phyloP scores from a whole-genome alignment of 2,888 invertebrate genomes.

The Sericinus montela region DNA sequence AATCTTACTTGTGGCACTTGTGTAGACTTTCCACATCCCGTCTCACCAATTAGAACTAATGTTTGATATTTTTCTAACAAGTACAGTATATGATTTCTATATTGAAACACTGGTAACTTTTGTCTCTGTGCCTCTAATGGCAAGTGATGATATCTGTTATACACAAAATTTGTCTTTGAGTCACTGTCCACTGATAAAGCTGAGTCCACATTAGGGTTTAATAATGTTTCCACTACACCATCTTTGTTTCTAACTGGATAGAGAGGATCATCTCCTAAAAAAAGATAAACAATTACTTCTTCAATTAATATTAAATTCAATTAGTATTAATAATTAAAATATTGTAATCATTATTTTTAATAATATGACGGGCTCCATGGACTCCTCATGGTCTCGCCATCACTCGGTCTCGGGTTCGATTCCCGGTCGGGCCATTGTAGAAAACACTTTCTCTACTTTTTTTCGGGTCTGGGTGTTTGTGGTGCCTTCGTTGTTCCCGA shows the following conservation, averaged over 20 bases:
- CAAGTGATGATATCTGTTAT: conserved; percentile 90
- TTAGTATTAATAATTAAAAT: no score
- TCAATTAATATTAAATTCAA: no score
- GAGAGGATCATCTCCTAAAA: conserved; percentile 40
- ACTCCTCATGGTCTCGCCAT: no score
- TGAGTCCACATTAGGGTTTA: conserved; percentile 58
- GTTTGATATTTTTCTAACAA: conserved; percentile 92
- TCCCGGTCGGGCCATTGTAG: no score
- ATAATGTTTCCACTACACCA: conserved; percentile 54
- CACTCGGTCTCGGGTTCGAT: no score
- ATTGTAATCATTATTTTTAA: no score
- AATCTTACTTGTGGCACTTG: conserved; percentile 93
- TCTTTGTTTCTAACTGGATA: conserved; percentile 64
- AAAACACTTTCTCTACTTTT: no score
- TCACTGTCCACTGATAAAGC: conserved; percentile 78
- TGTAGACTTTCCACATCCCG: conserved; percentile 97
- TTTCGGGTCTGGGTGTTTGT: no score
- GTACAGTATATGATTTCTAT: conserved; percentile 92
- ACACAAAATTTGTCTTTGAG: conserved; percentile 84
- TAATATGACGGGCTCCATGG: no score
- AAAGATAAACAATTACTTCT: conserved; percentile 20
- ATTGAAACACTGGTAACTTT: conserved; percentile 91
- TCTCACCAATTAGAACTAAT: conserved; percentile 93
- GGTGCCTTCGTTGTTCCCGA: no score
- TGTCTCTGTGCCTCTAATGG: conserved; percentile 91